Evolutionary conservation across 2,797 vertebrate species (phyloP).

Genomic region (Tokudaia tokunoshimensis): DNA sequence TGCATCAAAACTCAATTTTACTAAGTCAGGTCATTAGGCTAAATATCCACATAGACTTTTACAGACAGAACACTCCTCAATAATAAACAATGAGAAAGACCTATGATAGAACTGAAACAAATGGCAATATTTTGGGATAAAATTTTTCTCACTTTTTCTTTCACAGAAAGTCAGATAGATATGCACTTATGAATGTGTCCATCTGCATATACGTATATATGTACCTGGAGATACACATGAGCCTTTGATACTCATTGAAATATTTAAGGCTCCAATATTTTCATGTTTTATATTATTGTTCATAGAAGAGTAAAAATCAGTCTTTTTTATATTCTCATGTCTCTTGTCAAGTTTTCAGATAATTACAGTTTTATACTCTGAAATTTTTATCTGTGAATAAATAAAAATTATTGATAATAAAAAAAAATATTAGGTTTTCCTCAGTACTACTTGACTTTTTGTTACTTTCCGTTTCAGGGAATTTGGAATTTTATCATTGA

Average conservation of each 20-base stretch:
- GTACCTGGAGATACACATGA: fast-evolving
- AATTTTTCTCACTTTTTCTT: background rate
- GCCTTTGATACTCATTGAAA: background rate
- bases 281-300: background rate
- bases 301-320: background rate
- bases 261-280: background rate
- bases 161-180: background rate
- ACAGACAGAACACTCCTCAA: background rate
- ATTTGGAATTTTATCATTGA: background rate
- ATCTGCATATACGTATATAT: background rate
- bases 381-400: background rate
- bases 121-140: background rate
- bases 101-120: background rate
- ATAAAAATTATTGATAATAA: background rate
- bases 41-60: background rate
- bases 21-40: background rate
- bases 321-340: background rate
- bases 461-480: background rate
- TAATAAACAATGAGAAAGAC: background rate
- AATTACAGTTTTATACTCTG: constrained; percentile 3
- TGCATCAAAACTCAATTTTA: background rate
- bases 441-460: background rate
- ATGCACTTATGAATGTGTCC: background rate
- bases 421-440: background rate
- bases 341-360: background rate